Conservation (phyloP, 2,888 invertebrate species). For the Lacanobia oleracea region DNA sequence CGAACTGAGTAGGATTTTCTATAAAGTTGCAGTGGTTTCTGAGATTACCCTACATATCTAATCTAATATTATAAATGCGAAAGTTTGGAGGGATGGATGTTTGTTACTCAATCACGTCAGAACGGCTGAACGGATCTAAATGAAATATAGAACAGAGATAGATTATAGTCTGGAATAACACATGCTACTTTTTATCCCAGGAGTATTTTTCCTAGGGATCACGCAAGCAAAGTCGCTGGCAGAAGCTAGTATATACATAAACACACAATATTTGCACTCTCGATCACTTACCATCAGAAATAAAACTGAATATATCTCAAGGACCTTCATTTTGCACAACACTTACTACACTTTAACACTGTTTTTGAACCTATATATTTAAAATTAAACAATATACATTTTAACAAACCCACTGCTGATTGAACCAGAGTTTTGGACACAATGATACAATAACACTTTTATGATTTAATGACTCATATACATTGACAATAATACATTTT, state of each 20-base stretch:
- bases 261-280: background rate
- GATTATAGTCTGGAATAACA: no score
- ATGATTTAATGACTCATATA: constrained; percentile 30
- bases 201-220: no score
- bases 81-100: no score
- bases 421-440: constrained; percentile 12
- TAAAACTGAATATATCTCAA: constrained; percentile 24
- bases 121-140: no score
- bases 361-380: background rate
- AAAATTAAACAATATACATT: constrained; percentile 4
- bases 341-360: background rate
- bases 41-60: background rate
- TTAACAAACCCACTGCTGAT: background rate
- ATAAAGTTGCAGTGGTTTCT: background rate
- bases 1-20: no score
- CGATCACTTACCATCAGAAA: constrained; percentile 28
- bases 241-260: no score
- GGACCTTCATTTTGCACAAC: constrained; percentile 16
- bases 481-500: background rate
- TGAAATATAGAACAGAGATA: no score
- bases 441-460: constrained; percentile 7
- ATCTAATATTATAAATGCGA: no score
- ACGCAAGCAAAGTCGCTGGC: no score
- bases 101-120: no score
- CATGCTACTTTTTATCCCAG: no score